phyloP scores from a whole-genome alignment of 1,140 invertebrate species.

The Trichonephila clavata region DNA sequence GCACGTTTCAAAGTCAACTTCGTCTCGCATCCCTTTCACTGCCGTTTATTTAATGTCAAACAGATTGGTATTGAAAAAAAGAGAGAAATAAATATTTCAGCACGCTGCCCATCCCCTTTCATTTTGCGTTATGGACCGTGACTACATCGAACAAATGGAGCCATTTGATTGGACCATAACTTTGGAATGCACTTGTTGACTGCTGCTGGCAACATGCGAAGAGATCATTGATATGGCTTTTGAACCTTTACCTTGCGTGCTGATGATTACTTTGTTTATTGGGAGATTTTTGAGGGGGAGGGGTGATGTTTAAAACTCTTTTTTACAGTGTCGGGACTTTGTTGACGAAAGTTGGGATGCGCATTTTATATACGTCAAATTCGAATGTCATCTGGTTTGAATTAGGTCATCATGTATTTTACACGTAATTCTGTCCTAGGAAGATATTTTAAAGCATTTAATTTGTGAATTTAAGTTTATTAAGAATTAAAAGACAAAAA shows the following conservation, averaged over 20 bases:
- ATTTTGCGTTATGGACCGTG: slow-evolving; percentile 6
- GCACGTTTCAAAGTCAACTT: slow-evolving; percentile 9
- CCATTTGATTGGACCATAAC: not conserved
- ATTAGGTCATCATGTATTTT: too few relatives aligned
- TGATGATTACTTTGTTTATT: not conserved
- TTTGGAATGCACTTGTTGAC: not conserved
- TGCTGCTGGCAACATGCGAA: slow-evolving; percentile 8
- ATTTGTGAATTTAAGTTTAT: too few relatives aligned
- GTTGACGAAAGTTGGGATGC: too few relatives aligned
- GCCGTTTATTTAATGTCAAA: slow-evolving; percentile 25
- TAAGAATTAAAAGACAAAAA: too few relatives aligned
- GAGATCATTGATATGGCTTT: not conserved
- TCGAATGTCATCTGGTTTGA: too few relatives aligned
- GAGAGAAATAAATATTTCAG: not conserved
- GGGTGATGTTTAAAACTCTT: too few relatives aligned
- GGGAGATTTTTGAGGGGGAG: too few relatives aligned
- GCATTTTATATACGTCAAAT: too few relatives aligned
- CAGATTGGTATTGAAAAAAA: not conserved
- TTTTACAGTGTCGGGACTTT: too few relatives aligned
- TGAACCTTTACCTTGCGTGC: not conserved
- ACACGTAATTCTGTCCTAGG: too few relatives aligned
- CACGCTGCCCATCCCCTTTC: not conserved
- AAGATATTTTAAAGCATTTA: too few relatives aligned
- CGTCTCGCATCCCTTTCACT: not conserved
- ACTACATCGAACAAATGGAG: not conserved